Percentiles rank a stretch among this genome's conserved stretches.
Evolutionary conservation across 2,888 invertebrate genomes (phyloP).

Genomic region (Drosophila borealis): DNA sequence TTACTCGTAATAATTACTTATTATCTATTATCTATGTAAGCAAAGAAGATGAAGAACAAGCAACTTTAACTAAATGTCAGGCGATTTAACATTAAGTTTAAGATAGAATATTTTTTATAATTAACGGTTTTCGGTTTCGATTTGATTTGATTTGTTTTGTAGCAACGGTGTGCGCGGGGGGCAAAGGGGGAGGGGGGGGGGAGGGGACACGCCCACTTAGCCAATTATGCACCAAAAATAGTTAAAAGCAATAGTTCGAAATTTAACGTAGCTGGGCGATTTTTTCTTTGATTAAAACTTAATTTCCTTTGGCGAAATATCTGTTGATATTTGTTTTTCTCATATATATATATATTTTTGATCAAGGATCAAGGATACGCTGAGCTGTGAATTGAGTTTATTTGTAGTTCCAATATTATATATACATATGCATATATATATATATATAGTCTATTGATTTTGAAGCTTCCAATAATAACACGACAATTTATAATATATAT

Average conservation of each 20-base stretch:
- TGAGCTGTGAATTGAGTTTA: constrained; percentile 31
- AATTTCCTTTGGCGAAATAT: too few species aligned
- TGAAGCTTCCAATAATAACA: constrained; percentile 10
- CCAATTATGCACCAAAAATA: too few species aligned
- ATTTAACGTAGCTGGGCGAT: too few species aligned
- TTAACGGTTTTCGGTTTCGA: constrained; percentile 57
- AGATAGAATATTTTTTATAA: constrained; percentile 54
- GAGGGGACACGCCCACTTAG: too few species aligned
- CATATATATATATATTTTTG: not conserved
- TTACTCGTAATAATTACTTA: constrained; percentile 36
- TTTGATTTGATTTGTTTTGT: constrained; percentile 62
- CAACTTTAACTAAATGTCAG: constrained; percentile 24
- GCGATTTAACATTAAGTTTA: constrained; percentile 32
- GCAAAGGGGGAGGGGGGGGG: too few species aligned
- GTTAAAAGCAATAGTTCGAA: too few species aligned
- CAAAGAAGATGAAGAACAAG: not conserved
- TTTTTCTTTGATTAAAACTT: too few species aligned
- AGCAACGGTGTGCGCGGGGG: constrained; percentile 29
- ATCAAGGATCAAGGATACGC: constrained; percentile 10
- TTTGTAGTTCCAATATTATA: constrained; percentile 31
- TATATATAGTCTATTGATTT: constrained; percentile 18
- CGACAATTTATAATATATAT: too few species aligned
- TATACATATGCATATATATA: not conserved
- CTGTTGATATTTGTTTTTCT: not conserved
- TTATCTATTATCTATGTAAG: constrained; percentile 41